phyloP scores from a whole-genome alignment of 2,888 invertebrate species.

The Prosapia bicincta region DNA sequence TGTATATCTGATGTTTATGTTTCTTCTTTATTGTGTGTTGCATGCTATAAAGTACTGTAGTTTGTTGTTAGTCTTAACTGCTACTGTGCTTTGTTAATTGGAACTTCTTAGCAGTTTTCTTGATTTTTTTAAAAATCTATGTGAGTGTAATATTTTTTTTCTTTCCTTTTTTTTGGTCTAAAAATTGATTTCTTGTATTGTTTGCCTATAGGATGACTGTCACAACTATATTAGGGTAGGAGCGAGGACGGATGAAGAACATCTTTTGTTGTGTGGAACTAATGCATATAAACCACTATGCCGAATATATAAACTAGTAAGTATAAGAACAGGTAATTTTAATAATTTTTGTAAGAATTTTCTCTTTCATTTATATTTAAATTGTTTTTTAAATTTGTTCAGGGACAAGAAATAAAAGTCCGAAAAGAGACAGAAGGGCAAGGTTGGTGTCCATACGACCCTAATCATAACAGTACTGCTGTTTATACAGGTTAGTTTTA shows the following conservation, averaged over 20 bases:
- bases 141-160: too few relatives aligned
- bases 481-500: slow-evolving; percentile 63
- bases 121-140: too few relatives aligned
- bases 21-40: too few relatives aligned
- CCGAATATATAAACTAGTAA: slow-evolving; percentile 65
- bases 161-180: too few relatives aligned
- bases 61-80: too few relatives aligned
- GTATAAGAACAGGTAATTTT: too few relatives aligned
- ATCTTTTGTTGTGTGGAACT: slow-evolving; percentile 84
- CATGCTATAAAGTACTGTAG: too few relatives aligned
- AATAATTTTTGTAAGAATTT: slow-evolving; percentile 9
- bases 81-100: too few relatives aligned
- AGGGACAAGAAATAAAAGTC: slow-evolving; percentile 34
- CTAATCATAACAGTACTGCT: slow-evolving; percentile 92
- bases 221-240: slow-evolving; percentile 95
- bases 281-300: slow-evolving; percentile 92
- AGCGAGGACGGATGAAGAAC: slow-evolving; percentile 64
- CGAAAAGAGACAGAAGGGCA: slow-evolving; percentile 74
- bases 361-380: slow-evolving; percentile 30
- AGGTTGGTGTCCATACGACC: slow-evolving; percentile 90
- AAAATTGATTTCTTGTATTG: too few relatives aligned
- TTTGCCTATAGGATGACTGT: slow-evolving; percentile 63
- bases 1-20: too few relatives aligned
- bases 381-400: not conserved
- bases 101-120: too few relatives aligned